Conservation (phyloP, 2,888 invertebrate species). For the Cryptops parisi region DNA sequence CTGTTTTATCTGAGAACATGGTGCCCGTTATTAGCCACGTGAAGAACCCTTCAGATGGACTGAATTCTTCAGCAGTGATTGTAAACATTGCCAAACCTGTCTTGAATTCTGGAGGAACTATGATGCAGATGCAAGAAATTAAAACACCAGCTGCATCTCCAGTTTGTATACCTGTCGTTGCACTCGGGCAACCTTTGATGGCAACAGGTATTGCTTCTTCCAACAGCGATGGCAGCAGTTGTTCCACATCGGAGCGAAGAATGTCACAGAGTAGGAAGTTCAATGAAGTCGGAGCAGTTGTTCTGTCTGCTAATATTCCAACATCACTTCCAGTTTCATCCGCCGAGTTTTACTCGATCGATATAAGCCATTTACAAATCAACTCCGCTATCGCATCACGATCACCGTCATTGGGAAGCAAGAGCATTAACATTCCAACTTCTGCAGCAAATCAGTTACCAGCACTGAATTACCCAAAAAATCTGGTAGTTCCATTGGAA, state of each 20-base stretch:
- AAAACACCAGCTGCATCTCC: constrained; percentile 6
- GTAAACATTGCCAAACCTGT: constrained; percentile 51
- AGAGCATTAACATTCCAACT: background rate
- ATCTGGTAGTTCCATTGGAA: background rate
- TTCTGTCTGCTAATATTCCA: background rate
- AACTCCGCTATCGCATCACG: background rate
- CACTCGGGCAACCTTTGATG: constrained; percentile 13
- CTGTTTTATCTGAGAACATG: background rate
- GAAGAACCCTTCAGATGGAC: background rate
- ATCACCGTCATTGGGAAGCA: background rate
- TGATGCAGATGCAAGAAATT: constrained; percentile 33
- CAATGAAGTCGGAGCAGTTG: constrained; percentile 12
- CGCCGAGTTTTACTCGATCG: constrained; percentile 11
- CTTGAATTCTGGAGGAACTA: constrained; percentile 68
- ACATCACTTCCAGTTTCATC: background rate
- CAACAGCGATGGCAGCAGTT: background rate
- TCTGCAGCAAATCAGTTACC: background rate
- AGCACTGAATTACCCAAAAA: background rate
- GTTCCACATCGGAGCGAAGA: constrained; percentile 3
- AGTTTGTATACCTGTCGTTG: constrained; percentile 15
- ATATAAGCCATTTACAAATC: constrained; percentile 17
- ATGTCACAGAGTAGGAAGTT: background rate
- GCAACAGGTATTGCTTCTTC: constrained; percentile 1
- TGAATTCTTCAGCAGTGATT: constrained; percentile 40
- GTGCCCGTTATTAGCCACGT: background rate